Evolutionary conservation across 2,888 invertebrate species (phyloP).

Genomic region (Embidobia sp.): DNA sequence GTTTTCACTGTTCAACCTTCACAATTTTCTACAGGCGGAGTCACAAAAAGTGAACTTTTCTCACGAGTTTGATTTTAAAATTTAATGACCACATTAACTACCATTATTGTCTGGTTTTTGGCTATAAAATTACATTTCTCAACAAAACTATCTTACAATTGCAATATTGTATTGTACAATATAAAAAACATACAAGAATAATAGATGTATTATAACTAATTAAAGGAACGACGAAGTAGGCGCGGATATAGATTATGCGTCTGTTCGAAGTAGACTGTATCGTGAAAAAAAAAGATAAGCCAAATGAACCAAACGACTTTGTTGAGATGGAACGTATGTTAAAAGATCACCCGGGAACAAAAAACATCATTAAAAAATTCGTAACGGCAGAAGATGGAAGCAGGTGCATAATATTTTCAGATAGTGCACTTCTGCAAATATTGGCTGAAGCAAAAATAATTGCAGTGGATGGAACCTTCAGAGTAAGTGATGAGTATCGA

Average conservation of each 20-base stretch:
- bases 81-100: no score
- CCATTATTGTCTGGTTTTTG: no score
- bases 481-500: neutral
- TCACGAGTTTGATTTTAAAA: no score
- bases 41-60: no score
- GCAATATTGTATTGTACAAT: no score
- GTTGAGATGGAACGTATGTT: neutral
- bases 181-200: no score
- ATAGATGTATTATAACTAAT: no score
- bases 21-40: no score
- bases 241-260: neutral
- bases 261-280: neutral
- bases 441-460: neutral
- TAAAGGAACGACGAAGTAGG: constrained; percentile 1
- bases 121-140: no score
- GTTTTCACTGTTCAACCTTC: no score
- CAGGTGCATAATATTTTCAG: neutral
- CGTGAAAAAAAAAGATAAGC: neutral
- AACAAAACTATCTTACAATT: no score
- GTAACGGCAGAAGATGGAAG: neutral
- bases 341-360: neutral
- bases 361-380: neutral
- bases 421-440: neutral
- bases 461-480: neutral
- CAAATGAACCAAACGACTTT: neutral